These are phyloP conservation scores for Proterorhinus semilunaris DNA, from an alignment of 2,113 vertebrate species.

Conservation along the genomic window DNA sequence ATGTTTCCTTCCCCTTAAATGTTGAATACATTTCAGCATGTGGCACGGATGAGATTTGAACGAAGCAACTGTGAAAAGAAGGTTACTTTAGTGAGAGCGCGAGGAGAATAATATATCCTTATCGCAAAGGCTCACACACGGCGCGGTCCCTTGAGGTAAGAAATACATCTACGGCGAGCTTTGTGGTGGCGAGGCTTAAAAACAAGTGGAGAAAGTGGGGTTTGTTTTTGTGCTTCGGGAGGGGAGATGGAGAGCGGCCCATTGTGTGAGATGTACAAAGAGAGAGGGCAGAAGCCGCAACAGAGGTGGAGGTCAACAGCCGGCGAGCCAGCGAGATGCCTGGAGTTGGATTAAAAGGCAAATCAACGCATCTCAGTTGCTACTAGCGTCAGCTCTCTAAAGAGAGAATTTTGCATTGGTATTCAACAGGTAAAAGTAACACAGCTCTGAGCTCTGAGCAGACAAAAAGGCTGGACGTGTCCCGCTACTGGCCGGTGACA, in stretches of 20 bases:
- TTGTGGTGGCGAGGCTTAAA: constrained; percentile 26
- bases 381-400: constrained; percentile 15
- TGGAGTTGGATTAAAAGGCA: constrained; percentile 38
- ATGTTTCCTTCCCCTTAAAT: constrained; percentile 16
- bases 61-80: constrained; percentile 44
- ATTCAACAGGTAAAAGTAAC: too few species aligned
- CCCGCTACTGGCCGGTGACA: too few species aligned
- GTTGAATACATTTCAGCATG: constrained; percentile 25
- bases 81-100: constrained; percentile 36
- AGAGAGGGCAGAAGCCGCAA: constrained; percentile 60
- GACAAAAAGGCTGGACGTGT: too few species aligned
- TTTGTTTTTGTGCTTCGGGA: constrained; percentile 40
- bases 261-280: constrained; percentile 67
- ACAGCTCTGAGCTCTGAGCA: too few species aligned
- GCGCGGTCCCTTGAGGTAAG: constrained; percentile 45
- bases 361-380: constrained; percentile 51
- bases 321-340: constrained; percentile 49
- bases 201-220: constrained; percentile 7
- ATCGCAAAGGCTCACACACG: constrained; percentile 30
- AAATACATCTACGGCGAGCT: constrained; percentile 47
- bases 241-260: constrained; percentile 35
- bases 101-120: constrained; percentile 46
- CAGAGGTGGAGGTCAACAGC: constrained; percentile 69
- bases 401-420: too few species aligned
- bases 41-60: constrained; percentile 28